These are phyloP conservation scores for Drosophila hamatofila DNA, from an alignment of 2,888 invertebrate genomes.

Conservation along the genomic window DNA sequence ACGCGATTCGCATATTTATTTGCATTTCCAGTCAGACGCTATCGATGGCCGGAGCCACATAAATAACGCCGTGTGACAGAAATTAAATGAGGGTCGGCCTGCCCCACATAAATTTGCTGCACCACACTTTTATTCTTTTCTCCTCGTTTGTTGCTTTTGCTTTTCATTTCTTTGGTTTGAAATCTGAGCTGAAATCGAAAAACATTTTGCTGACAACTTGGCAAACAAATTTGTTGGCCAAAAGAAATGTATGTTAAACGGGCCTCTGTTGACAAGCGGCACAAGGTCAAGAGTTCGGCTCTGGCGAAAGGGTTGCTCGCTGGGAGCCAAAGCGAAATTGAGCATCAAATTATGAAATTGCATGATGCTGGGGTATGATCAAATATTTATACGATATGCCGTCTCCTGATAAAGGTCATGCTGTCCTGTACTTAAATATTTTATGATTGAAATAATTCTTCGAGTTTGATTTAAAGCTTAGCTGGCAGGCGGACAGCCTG, in stretches of 20 bases:
- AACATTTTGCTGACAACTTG: constrained; percentile 65
- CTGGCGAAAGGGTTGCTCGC: constrained; percentile 29
- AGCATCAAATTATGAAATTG: constrained; percentile 69
- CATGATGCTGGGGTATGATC: constrained; percentile 45
- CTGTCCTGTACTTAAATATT: constrained; percentile 38
- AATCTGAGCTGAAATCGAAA: constrained; percentile 48
- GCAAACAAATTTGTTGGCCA: constrained; percentile 71
- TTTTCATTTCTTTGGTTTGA: constrained; percentile 18
- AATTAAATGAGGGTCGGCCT: constrained; percentile 74
- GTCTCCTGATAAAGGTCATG: constrained; percentile 12
- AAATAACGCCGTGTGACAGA: constrained; percentile 77
- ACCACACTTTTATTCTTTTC: constrained; percentile 1
- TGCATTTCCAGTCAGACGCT: constrained; percentile 46
- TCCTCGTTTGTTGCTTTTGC: not conserved
- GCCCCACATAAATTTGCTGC: constrained; percentile 56
- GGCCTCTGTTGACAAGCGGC: constrained; percentile 36
- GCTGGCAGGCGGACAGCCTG: not conserved
- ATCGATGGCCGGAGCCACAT: constrained; percentile 64
- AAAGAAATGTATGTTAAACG: constrained; percentile 44
- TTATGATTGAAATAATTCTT: constrained; percentile 24
- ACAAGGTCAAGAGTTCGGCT: constrained; percentile 66
- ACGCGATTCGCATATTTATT: constrained; percentile 65
- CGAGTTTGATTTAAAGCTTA: constrained; percentile 10
- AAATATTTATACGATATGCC: constrained; percentile 32
- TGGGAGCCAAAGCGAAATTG: constrained; percentile 46